Conservation (phyloP, 2,888 invertebrate species). For the Drosophila testacea region DNA sequence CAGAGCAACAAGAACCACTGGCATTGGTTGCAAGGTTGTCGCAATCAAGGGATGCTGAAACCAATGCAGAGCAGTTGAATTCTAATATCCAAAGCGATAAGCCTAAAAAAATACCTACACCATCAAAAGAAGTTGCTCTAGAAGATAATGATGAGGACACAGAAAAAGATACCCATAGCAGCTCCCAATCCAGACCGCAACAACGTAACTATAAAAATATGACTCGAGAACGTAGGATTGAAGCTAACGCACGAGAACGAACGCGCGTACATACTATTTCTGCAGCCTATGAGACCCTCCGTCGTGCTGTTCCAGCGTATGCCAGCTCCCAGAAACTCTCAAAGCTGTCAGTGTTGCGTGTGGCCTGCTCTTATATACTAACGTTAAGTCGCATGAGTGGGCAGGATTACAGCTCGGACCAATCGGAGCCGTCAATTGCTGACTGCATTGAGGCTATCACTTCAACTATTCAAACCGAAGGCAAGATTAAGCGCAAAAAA, state of each 20-base stretch:
- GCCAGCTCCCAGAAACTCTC: conserved; percentile 97
- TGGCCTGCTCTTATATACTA: conserved; percentile 97
- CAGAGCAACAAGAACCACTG: conserved; percentile 88
- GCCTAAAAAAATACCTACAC: not conserved
- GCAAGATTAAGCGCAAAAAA: conserved; percentile 94
- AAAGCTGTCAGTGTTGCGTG: conserved; percentile 95
- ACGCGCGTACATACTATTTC: conserved; percentile 98
- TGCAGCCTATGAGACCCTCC: conserved; percentile 96
- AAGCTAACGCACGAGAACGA: conserved; percentile 96
- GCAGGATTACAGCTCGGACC: conserved; percentile 88
- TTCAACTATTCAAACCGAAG: conserved; percentile 96
- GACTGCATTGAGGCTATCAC: conserved; percentile 95
- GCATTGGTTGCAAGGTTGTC: conserved; percentile 87
- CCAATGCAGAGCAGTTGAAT: conserved; percentile 17
- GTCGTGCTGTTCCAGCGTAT: conserved; percentile 94
- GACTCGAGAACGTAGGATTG: conserved; percentile 96
- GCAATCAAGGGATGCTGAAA: conserved; percentile 6
- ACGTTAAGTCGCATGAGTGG: conserved; percentile 92
- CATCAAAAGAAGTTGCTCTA: not conserved
- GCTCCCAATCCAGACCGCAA: conserved; percentile 85
- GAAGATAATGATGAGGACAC: conserved; percentile 28
- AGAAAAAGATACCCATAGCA: conserved; percentile 32
- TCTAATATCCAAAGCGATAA: conserved; percentile 23
- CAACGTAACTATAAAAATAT: conserved; percentile 97
- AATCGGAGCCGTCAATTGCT: conserved; percentile 88